Evolutionary conservation across 2,888 invertebrate species (phyloP).

Genomic region (Hyalella azteca): DNA sequence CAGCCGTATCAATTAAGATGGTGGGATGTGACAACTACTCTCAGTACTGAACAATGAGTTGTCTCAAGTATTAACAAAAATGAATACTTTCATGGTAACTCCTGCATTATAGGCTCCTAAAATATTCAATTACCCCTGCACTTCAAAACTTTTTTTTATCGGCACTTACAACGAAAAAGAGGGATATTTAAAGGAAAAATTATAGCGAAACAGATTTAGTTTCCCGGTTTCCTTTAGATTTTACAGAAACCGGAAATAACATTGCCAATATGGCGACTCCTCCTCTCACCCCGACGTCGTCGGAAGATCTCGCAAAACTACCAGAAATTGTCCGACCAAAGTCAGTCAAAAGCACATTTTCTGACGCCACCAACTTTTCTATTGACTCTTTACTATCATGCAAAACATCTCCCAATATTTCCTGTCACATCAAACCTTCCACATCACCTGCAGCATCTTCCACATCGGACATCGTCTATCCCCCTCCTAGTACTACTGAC

Average conservation of each 20-base stretch:
- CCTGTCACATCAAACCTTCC: not conserved
- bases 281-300: not conserved
- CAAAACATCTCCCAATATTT: not conserved
- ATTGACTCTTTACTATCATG: constrained; percentile 13
- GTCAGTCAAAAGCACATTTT: not conserved
- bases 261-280: constrained; percentile 8
- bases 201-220: not conserved
- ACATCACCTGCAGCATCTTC: not conserved
- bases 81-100: too few relatives aligned
- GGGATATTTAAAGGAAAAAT: too few relatives aligned
- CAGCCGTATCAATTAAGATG: too few relatives aligned
- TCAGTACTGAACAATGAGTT: too few relatives aligned
- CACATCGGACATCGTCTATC: not conserved
- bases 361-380: constrained; percentile 1
- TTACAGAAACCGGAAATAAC: not conserved
- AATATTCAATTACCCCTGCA: too few relatives aligned
- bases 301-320: not conserved
- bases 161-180: too few relatives aligned
- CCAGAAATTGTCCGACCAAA: not conserved
- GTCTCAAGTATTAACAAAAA: too few relatives aligned
- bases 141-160: too few relatives aligned
- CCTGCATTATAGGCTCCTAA: too few relatives aligned
- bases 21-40: too few relatives aligned
- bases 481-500: too few relatives aligned
- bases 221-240: not conserved